Evolutionary conservation across 2,888 invertebrate species (phyloP).

Genomic region (Epiblema foenella): DNA sequence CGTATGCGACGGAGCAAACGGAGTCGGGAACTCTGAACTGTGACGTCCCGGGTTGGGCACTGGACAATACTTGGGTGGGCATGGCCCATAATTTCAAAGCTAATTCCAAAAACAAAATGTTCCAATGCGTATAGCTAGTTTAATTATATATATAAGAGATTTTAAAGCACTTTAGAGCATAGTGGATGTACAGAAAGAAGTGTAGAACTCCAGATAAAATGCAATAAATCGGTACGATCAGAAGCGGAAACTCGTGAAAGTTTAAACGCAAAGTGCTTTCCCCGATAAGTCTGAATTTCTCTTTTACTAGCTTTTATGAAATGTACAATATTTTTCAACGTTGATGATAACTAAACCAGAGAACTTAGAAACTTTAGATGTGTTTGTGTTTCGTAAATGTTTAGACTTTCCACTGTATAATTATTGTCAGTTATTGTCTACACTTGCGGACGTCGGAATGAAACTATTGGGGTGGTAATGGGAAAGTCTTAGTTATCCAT

Average conservation of each 20-base stretch:
- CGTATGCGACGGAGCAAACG: too few species aligned
- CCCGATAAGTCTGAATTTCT: constrained; percentile 1
- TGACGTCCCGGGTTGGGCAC: too few species aligned
- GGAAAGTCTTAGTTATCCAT: constrained; percentile 69
- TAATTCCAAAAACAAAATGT: not conserved
- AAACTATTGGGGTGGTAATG: constrained; percentile 59
- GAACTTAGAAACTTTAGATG: too few species aligned
- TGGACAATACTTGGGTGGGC: too few species aligned
- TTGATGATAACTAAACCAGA: not conserved
- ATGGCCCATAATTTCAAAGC: too few species aligned
- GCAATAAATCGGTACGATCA: constrained; percentile 38
- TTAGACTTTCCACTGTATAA: too few species aligned
- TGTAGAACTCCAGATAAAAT: constrained; percentile 21
- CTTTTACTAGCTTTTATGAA: not conserved
- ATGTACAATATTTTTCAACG: not conserved
- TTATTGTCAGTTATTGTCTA: too few species aligned
- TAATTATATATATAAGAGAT: constrained; percentile 15
- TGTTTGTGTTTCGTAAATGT: too few species aligned
- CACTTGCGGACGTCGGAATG: constrained; percentile 47
- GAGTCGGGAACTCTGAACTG: too few species aligned
- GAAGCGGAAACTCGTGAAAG: constrained; percentile 29
- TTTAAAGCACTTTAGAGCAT: constrained; percentile 10
- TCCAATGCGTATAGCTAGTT: not conserved
- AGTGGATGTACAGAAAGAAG: not conserved
- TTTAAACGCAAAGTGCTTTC: constrained; percentile 41